phyloP scores from a whole-genome alignment of 2,797 vertebrate genomes.

The Dromococcyx pavoninus region DNA sequence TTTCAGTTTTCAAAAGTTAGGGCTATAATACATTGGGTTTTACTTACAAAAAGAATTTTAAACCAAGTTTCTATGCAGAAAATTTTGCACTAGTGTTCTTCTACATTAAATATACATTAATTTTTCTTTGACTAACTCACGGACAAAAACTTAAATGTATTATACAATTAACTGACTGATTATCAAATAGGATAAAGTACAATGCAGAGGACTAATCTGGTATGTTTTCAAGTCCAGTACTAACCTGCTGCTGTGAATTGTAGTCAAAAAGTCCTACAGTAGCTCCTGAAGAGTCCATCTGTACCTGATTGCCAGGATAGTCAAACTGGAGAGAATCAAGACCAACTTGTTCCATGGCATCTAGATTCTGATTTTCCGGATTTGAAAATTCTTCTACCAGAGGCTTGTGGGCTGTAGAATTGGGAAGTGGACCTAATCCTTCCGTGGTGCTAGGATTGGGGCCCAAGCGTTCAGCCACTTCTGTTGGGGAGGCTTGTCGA shows the following conservation, averaged over 20 bases:
- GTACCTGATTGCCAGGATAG: slow-evolving; percentile 95
- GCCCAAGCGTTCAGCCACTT: slow-evolving; percentile 93
- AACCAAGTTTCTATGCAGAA: not conserved
- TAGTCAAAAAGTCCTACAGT: slow-evolving; percentile 96
- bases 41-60: not conserved
- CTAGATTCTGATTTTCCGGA: slow-evolving; percentile 92
- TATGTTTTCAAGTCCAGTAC: not conserved
- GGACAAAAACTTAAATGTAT: not conserved
- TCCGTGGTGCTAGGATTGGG: slow-evolving; percentile 86
- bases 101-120: not conserved
- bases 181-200: not conserved
- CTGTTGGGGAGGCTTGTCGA: slow-evolving; percentile 94
- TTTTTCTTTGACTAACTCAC: not conserved
- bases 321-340: slow-evolving; percentile 97
- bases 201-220: not conserved
- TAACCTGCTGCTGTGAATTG: slow-evolving; percentile 91
- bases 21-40: not conserved
- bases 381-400: slow-evolving; percentile 91
- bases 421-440: slow-evolving; percentile 89
- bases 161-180: not conserved
- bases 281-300: slow-evolving; percentile 94
- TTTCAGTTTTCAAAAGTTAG: not conserved
- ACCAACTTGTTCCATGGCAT: slow-evolving; percentile 94
- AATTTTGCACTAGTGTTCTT: not conserved
- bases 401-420: slow-evolving; percentile 85